These are phyloP conservation scores for Motacilla tschutschensis DNA, from an alignment of 2,113 vertebrate genomes.

Conservation along the genomic window DNA sequence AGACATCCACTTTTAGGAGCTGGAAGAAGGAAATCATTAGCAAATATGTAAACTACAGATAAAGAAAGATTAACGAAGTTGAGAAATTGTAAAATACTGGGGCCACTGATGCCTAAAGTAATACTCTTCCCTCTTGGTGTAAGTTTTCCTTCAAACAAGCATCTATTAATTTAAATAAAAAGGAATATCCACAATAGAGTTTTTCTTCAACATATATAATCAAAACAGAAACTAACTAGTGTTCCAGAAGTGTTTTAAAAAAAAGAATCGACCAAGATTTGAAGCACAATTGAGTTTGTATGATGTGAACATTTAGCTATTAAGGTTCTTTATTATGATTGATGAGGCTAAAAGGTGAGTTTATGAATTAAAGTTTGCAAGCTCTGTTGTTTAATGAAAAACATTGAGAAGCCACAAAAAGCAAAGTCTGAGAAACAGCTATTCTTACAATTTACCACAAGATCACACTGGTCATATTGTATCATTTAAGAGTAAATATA, in stretches of 20 bases:
- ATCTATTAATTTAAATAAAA: constrained; percentile 48
- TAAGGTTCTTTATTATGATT: constrained; percentile 30
- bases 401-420: not conserved
- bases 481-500: constrained; percentile 54
- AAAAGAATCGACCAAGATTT: not conserved
- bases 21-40: not conserved
- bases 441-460: constrained; percentile 47
- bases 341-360: constrained; percentile 53
- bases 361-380: constrained; percentile 46
- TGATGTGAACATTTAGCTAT: constrained; percentile 26
- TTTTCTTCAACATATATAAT: constrained; percentile 23
- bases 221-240: constrained; percentile 39
- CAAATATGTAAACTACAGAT: constrained; percentile 27
- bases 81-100: not conserved
- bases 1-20: not conserved
- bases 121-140: not conserved
- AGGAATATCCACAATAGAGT: not conserved
- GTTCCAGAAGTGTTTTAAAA: constrained; percentile 41
- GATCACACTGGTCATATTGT: constrained; percentile 52
- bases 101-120: not conserved
- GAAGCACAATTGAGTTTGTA: constrained; percentile 17
- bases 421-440: constrained; percentile 18
- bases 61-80: not conserved
- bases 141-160: constrained; percentile 30
- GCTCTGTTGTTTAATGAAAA: constrained; percentile 39